Evolutionary conservation across 2,888 invertebrate species (phyloP), one percentile per base, ranked within the genome.

Genomic region (Orgyia antiqua): DNA sequence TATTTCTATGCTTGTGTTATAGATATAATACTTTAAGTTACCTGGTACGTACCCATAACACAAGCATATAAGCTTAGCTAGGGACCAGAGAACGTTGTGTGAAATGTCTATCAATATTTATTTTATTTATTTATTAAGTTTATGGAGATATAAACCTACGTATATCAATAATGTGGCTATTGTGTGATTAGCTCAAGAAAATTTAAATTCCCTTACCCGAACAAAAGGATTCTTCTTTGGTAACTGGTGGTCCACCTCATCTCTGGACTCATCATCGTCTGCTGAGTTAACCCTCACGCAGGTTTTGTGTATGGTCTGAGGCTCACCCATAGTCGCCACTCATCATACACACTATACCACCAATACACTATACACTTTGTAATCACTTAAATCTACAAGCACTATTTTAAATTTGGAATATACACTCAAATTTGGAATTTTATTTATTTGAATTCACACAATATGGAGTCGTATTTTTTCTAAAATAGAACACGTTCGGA

Each of bases 161-260:
- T n/a, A n/a, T n/a, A n/a, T n/a, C n/a, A n/a, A n/a, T n/a, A n/a
- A n/a, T n/a, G n/a, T n/a, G n/a, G n/a, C n/a, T n/a, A n/a, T n/a
- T n/a, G n/a, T n/a, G n/a, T n/a, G n/a, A n/a, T n/a, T n/a, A n/a
- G n/a, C n/a, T n/a, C n/a, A n/a, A n/a, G n/a, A n/a, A n/a, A n/a
- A n/a, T n/a, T n/a, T n/a, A n/a, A n/a, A n/a, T 20, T 20, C 4
- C 76, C 84, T 76, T 46, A 86, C 84, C 72, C 84, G 68, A 7
- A 83, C 74, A 45, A 86, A 86, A 38, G 84, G 67, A 50, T 86
- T 75, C 53, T 72, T 78, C 70, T 79, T 77, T 15, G 84, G 82
- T 45, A 84, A 53, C 0, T 75, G 76, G 55, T 71, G 66, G 53
- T 86, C 84, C 6, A 84, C 80, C 49, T 80, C 82, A 31, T 83